Evolutionary conservation across 2,113 vertebrate genomes (phyloP).

Genomic region (Solea senegalensis): DNA sequence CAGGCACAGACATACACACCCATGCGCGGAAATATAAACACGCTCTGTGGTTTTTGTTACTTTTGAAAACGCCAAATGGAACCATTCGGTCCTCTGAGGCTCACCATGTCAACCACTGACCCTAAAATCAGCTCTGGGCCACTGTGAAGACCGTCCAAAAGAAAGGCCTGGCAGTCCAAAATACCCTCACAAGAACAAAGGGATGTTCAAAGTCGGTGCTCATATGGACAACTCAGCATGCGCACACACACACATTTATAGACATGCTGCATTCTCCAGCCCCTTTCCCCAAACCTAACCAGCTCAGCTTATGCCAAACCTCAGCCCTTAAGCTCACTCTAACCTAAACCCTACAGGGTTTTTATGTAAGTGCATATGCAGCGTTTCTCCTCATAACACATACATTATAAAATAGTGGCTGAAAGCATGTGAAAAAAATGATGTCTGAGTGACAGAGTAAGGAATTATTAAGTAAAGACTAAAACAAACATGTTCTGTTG

Average conservation of each 20-base stretch:
- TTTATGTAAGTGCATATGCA: too few relatives aligned
- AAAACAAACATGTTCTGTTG: too few relatives aligned
- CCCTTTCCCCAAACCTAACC: too few relatives aligned
- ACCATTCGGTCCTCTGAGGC: slow-evolving; percentile 38
- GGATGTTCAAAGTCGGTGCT: slow-evolving; percentile 11
- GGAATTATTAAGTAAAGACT: too few relatives aligned
- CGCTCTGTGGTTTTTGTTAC: slow-evolving; percentile 28
- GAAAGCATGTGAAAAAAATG: too few relatives aligned
- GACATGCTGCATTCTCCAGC: too few relatives aligned
- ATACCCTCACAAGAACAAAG: slow-evolving; percentile 37
- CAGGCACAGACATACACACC: slow-evolving; percentile 32
- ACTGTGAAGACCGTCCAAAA: slow-evolving; percentile 48
- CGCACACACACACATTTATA: not conserved
- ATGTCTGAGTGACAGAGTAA: too few relatives aligned
- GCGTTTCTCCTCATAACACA: too few relatives aligned
- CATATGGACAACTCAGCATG: not conserved
- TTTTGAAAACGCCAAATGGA: slow-evolving; percentile 23
- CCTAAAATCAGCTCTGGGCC: slow-evolving; percentile 56
- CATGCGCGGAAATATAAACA: slow-evolving; percentile 30
- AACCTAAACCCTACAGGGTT: too few relatives aligned
- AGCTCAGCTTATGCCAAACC: too few relatives aligned
- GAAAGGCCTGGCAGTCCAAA: slow-evolving; percentile 30
- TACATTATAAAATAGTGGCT: too few relatives aligned
- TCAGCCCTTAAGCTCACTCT: too few relatives aligned
- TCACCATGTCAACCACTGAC: slow-evolving; percentile 53